Evolutionary conservation across 2,113 vertebrate genomes (phyloP).

Genomic region (Siniperca chuatsi): DNA sequence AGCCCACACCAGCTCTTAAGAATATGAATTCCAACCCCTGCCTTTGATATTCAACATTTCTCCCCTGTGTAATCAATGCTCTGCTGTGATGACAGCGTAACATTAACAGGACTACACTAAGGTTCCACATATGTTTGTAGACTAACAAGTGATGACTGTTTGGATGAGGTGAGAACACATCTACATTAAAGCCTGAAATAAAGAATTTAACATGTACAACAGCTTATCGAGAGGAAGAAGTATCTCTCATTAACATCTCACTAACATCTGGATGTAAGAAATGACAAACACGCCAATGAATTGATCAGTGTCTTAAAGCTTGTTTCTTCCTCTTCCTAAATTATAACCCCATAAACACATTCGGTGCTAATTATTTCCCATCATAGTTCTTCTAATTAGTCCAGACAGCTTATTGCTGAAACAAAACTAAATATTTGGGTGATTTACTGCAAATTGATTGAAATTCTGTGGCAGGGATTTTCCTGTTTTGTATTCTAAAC

Average conservation of each 20-base stretch:
- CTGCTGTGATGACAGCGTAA: conserved; percentile 38
- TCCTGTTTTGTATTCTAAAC: conserved; percentile 2
- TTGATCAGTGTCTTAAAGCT: not conserved
- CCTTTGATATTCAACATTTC: conserved; percentile 52
- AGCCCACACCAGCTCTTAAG: conserved; percentile 23
- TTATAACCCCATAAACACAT: conserved; percentile 10
- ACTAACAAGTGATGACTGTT: conserved; percentile 26
- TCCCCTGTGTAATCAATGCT: conserved; percentile 18
- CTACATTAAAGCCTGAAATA: conserved; percentile 14
- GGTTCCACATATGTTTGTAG: conserved; percentile 16
- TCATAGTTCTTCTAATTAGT: conserved; percentile 7
- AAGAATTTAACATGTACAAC: not conserved
- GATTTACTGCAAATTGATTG: conserved; percentile 20
- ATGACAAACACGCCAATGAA: conserved; percentile 3
- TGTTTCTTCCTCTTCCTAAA: conserved; percentile 14
- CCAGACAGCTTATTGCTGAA: conserved; percentile 13
- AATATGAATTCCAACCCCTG: conserved; percentile 46
- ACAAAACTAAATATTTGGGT: conserved; percentile 6
- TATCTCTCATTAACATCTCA: conserved; percentile 13
- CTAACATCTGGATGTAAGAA: conserved; percentile 49
- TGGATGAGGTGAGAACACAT: conserved; percentile 41
- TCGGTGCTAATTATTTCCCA: conserved; percentile 2
- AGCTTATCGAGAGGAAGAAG: conserved; percentile 16
- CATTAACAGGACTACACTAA: conserved; percentile 17
- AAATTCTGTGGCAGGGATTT: not conserved